phyloP scores from a whole-genome alignment of 2,113 vertebrate species.

The Empidonax traillii region DNA sequence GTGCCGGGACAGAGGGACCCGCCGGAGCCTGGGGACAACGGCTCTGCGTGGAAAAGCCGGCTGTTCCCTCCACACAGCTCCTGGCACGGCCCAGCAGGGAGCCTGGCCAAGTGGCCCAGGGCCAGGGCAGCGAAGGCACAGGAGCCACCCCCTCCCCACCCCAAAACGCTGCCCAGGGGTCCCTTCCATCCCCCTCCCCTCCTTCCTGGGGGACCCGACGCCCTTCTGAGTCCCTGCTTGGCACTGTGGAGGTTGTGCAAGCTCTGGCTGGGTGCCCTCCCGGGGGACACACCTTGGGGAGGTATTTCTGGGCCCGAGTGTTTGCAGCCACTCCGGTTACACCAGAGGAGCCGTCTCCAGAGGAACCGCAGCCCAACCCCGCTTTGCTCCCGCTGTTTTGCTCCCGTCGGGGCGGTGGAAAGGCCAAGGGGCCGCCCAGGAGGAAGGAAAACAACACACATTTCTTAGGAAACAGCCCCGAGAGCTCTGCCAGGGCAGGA shows the following conservation, averaged over 20 bases:
- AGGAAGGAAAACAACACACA: not conserved
- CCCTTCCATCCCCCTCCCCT: accelerated
- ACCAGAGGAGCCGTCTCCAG: not conserved
- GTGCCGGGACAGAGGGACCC: not conserved
- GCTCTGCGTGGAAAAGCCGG: not conserved
- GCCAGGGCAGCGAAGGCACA: not conserved
- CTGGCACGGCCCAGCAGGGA: not conserved
- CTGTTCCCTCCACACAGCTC: not conserved
- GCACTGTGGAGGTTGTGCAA: accelerated
- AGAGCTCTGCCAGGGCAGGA: not conserved
- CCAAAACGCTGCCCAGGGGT: accelerated
- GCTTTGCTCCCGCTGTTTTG: not conserved
- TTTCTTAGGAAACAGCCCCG: not conserved
- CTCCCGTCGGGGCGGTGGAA: accelerated
- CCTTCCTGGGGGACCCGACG: not conserved
- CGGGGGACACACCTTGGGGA: not conserved
- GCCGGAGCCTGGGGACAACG: not conserved
- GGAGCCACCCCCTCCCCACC: not conserved
- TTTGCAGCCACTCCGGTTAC: not conserved
- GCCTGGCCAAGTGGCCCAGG: not conserved
- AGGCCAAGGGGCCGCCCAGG: not conserved
- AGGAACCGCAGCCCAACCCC: not conserved
- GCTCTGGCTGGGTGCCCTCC: accelerated
- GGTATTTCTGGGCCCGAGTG: not conserved
- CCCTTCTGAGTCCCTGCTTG: accelerated